Evolutionary conservation across 2,888 invertebrate species (phyloP).

Genomic region (Diachrysia chrysitis): DNA sequence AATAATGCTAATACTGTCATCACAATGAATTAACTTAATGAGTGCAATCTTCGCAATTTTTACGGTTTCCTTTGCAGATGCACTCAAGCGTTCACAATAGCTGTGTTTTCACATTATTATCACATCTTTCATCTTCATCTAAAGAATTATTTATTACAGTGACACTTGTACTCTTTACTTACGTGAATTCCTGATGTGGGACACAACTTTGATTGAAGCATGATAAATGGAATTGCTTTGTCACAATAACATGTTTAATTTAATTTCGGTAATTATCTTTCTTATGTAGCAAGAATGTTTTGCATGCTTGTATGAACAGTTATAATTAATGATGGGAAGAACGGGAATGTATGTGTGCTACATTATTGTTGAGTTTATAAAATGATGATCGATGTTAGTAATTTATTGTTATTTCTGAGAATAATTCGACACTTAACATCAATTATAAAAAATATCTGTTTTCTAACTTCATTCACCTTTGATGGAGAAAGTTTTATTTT

Average conservation of each 20-base stretch:
- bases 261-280: neutral
- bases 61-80: constrained; percentile 49
- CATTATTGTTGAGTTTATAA: too few relatives aligned
- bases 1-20: constrained; percentile 43
- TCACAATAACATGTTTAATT: neutral
- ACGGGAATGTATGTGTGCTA: neutral
- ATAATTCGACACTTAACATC: too few relatives aligned
- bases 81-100: constrained; percentile 34
- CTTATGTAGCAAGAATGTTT: neutral
- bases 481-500: too few relatives aligned
- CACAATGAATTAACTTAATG: constrained; percentile 49
- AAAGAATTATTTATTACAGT: constrained; percentile 22
- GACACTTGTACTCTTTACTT: constrained; percentile 14
- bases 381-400: too few relatives aligned
- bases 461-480: too few relatives aligned
- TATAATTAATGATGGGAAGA: neutral
- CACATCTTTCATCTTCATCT: constrained; percentile 18
- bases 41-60: constrained; percentile 51
- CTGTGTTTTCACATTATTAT: constrained; percentile 45
- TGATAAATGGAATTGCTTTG: neutral
- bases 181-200: neutral
- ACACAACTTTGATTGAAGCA: neutral
- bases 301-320: neutral
- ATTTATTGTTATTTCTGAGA: too few relatives aligned
- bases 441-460: too few relatives aligned